These are phyloP conservation scores for Willisornis vidua DNA, from an alignment of 2,113 vertebrate genomes.

Conservation along the genomic window DNA sequence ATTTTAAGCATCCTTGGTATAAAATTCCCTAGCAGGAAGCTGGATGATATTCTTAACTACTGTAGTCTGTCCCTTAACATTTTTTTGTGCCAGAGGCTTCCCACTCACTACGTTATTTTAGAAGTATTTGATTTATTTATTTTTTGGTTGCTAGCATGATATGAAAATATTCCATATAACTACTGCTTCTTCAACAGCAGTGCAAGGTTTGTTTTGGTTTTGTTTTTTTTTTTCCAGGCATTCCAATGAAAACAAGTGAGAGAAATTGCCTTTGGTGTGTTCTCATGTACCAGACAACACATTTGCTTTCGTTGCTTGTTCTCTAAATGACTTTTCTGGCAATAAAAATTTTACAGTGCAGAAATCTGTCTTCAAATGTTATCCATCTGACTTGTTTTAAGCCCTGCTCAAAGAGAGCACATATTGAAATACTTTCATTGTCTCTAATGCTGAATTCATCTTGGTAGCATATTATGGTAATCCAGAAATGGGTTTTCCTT, in stretches of 20 bases:
- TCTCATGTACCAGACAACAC: neutral
- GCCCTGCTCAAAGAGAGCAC: neutral
- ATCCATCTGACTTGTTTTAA: neutral
- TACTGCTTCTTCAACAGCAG: slow-evolving; percentile 11
- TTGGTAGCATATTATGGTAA: neutral
- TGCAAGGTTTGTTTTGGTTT: neutral
- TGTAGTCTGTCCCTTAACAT: neutral
- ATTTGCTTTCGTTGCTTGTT: slow-evolving; percentile 30
- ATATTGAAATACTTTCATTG: neutral
- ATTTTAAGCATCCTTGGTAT: neutral
- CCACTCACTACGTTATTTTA: slow-evolving; percentile 15
- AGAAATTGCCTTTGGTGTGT: slow-evolving; percentile 35
- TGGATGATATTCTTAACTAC: neutral
- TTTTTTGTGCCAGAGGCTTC: neutral
- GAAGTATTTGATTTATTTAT: slow-evolving; percentile 57
- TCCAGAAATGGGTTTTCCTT: slow-evolving; percentile 4
- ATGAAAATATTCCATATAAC: slow-evolving; percentile 49
- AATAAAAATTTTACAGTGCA: slow-evolving; percentile 25
- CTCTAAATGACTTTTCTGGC: slow-evolving; percentile 40
- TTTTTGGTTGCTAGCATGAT: slow-evolving; percentile 16
- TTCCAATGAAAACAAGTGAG: slow-evolving; percentile 49
- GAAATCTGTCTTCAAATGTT: slow-evolving; percentile 6
- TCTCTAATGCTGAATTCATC: neutral
- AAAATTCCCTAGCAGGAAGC: neutral
- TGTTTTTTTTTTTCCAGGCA: neutral